Percentiles rank a stretch among this genome's conserved stretches.
phyloP scores from a whole-genome alignment of 2,888 invertebrate genomes.

The Meganola albula region DNA sequence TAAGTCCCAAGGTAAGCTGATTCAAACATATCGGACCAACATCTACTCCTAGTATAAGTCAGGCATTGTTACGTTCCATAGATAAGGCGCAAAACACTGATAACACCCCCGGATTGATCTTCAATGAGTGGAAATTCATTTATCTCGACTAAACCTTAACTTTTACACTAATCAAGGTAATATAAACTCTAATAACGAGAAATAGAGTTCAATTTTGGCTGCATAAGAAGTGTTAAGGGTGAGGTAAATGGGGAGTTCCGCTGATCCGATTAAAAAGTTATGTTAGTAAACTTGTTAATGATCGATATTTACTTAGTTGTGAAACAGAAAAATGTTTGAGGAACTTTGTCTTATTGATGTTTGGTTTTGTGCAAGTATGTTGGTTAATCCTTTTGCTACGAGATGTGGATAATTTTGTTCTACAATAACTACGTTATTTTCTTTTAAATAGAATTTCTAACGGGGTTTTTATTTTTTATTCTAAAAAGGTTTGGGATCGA shows the following conservation, averaged over 20 bases:
- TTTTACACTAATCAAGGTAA: conserved; percentile 14
- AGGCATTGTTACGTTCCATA: conserved; percentile 47
- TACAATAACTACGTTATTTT: too few species aligned
- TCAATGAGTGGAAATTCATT: conserved; percentile 73
- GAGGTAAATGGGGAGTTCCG: conserved; percentile 40
- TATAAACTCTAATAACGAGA: conserved; percentile 22
- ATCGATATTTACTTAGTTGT: neutral
- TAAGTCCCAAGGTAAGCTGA: conserved; percentile 2
- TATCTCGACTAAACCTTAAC: conserved; percentile 55
- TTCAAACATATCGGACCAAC: conserved; percentile 19
- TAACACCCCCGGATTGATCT: conserved; percentile 69
- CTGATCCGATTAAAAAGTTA: conserved; percentile 11
- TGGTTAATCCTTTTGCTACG: too few species aligned
- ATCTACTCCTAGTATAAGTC: conserved; percentile 60
- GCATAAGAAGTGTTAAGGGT: conserved; percentile 11
- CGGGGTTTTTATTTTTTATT: too few species aligned
- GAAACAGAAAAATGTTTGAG: too few species aligned
- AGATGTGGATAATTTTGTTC: too few species aligned
- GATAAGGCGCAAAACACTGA: conserved; percentile 69
- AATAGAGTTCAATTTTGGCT: conserved; percentile 19
- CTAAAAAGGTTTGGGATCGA: too few species aligned
- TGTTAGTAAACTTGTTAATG: neutral
- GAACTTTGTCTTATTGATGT: too few species aligned
- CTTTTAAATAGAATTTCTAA: too few species aligned
- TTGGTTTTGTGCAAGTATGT: too few species aligned